Base-by-base conservation (phyloP, 2,888 invertebrate genomes). In the Drosophila fungiperda region DNA sequence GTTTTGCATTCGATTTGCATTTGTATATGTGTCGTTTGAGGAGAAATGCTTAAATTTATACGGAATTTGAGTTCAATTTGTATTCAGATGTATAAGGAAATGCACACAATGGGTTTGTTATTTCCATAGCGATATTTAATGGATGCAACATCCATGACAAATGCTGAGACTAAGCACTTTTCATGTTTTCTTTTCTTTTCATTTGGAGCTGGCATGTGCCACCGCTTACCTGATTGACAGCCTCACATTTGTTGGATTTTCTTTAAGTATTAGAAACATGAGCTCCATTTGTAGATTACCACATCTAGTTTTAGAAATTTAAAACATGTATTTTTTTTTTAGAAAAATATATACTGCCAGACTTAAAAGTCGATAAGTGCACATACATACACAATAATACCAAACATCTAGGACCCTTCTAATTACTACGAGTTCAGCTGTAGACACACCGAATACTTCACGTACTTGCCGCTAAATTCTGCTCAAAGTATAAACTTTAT, bases 401-500 rank as follows among this genome's bases (percentile, higher is more conserved):
- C 20, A 53, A 48, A 59, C 23, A 57, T 35, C 42, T 64, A 68
- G 26, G n/a, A 48, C 66, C 63, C 70, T 54, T 52, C 45, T 29
- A 48, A 48, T 52, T 54, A 69, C 62, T 74, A 40, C 49, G 42
- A 58, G 20, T 40, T 26, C 26, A 35, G 71, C 61, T 76, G 36
- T 59, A 62, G 73, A 23, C 64, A 79, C 64, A 76, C 68, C 58
- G 53, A 71, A 70, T 48, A 74, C 64, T 76, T 68, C 60, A 66
- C 68, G 50, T 67, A 76, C 64, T 78, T 67, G 70, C 72, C 78
- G 83, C 85, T 76, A 73, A 52, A 63, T 63, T 84, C 85, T 80
- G 87, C 83, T 85, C 87, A 84, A 82, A 73, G 52, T 63, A 61
- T 55, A 59, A 55, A 54, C 60, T 69, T 68, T 67, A 68, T 85